Percentiles rank a stretch among this genome's conserved stretches.
Conservation (phyloP, 2,113 vertebrate species). For the Mus musculus region GRCm39 chr10:42098001-42098500, state of each 20-base stretch:
- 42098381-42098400: neutral
- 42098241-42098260: neutral
- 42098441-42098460: neutral
- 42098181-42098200: neutral
- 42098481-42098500: constrained; percentile 49
- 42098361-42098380: neutral
- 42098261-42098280: neutral
- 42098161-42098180: neutral
- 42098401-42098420: neutral
- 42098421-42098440: neutral
- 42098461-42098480: neutral
- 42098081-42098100: constrained; percentile 11
- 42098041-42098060: neutral
- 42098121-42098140: no score
- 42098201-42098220: neutral
- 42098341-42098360: neutral
- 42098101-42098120: neutral
- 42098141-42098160: neutral
- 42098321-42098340: neutral
- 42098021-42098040: neutral
- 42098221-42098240: neutral
- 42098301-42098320: neutral
- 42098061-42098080: neutral
- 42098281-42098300: constrained; percentile 10
- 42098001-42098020: accelerated